Conservation (phyloP, 2,797 vertebrate species). For the Sebastiscus albofasciatus region DNA sequence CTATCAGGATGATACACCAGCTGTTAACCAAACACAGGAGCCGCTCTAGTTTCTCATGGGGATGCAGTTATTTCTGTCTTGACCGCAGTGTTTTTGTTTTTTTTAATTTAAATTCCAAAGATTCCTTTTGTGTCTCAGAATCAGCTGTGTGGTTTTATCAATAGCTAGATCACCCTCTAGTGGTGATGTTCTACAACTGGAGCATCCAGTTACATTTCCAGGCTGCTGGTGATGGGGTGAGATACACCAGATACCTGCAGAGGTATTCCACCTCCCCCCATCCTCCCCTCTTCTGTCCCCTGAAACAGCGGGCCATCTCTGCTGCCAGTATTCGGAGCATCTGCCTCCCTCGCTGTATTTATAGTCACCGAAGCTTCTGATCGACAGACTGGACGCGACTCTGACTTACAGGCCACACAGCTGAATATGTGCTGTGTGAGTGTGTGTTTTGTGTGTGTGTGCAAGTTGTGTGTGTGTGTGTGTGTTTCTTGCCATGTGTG, state of each 20-base stretch:
- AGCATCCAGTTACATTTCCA: slow-evolving; percentile 18
- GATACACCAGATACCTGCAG: slow-evolving; percentile 53
- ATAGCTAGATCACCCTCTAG: slow-evolving; percentile 55
- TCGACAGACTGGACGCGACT: slow-evolving; percentile 21
- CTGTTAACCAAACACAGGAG: not conserved
- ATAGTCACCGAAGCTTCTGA: slow-evolving; percentile 61
- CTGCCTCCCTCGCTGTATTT: slow-evolving; percentile 66
- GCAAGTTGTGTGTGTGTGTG: not conserved
- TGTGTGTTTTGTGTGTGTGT: not conserved
- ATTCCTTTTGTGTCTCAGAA: not conserved
- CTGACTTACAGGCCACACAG: slow-evolving; percentile 45
- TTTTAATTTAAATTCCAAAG: slow-evolving; percentile 12
- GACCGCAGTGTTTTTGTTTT: not conserved
- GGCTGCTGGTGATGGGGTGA: slow-evolving; percentile 36
- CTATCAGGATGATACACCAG: not conserved
- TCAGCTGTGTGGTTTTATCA: not conserved
- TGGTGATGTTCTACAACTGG: slow-evolving; percentile 42
- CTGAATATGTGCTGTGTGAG: slow-evolving; percentile 35
- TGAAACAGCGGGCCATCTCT: slow-evolving; percentile 36
- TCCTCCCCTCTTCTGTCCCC: not conserved
- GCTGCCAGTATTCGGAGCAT: slow-evolving; percentile 59
- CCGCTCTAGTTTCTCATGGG: not conserved
- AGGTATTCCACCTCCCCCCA: slow-evolving; percentile 68
- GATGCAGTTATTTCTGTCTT: not conserved
- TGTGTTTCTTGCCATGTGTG: not conserved